phyloP scores from a whole-genome alignment of 1,140 invertebrate genomes.

The Drosophila ananassae region DNA sequence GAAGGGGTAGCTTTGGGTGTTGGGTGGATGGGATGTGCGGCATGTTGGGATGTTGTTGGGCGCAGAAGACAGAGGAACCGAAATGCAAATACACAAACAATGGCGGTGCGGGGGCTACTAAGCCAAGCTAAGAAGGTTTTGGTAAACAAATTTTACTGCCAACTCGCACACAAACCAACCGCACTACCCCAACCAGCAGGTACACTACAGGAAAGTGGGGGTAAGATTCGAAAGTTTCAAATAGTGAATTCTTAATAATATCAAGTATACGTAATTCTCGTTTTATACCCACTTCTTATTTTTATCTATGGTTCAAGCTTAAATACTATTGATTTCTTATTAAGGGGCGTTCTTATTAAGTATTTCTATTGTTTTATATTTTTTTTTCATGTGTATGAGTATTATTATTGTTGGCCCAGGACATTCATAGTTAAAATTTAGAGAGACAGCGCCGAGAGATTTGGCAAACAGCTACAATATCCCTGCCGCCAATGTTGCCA shows the following conservation, averaged over 20 bases:
- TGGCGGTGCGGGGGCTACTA: conserved; percentile 75
- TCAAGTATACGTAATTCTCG: neutral
- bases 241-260: too few relatives aligned
- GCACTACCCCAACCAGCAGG: conserved; percentile 33
- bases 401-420: conserved; percentile 40
- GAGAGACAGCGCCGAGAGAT: conserved; percentile 77
- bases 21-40: conserved; percentile 13
- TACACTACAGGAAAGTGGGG: conserved; percentile 11
- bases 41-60: conserved; percentile 22
- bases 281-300: too few relatives aligned
- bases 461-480: conserved; percentile 73
- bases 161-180: conserved; percentile 50
- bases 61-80: conserved; percentile 42
- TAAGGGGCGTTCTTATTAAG: too few relatives aligned
- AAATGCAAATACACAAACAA: conserved; percentile 82
- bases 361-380: neutral
- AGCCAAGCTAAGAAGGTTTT: conserved; percentile 82
- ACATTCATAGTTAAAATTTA: conserved; percentile 82
- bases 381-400: conserved; percentile 22
- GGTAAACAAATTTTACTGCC: conserved; percentile 75
- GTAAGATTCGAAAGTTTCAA: too few relatives aligned
- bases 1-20: conserved; percentile 9
- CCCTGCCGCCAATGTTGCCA: conserved; percentile 34
- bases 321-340: too few relatives aligned
- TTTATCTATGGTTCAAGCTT: neutral